These are phyloP conservation scores for Steinernema hermaphroditum DNA, from an alignment of 2,888 invertebrate genomes.

Conservation along the genomic window DNA sequence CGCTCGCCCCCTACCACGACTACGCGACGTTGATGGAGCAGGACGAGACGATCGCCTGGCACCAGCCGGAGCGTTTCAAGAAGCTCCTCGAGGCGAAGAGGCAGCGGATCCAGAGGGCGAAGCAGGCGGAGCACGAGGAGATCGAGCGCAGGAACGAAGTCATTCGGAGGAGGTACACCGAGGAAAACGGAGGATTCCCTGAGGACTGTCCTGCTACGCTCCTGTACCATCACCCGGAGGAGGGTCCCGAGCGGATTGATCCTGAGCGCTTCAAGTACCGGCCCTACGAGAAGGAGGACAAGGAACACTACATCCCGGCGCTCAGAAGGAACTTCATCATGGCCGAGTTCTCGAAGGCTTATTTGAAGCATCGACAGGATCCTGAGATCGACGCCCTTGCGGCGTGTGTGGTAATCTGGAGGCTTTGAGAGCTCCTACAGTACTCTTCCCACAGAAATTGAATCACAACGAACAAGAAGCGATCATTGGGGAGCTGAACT, in stretches of 20 bases:
- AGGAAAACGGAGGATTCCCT: neutral
- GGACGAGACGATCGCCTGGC: neutral
- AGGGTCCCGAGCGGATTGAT: neutral
- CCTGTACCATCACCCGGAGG: conserved; percentile 4
- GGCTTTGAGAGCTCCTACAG: neutral
- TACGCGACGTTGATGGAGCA: neutral
- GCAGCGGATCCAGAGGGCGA: neutral
- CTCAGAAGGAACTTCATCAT: neutral
- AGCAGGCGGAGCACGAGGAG: neutral
- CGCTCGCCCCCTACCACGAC: neutral
- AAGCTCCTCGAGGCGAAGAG: neutral
- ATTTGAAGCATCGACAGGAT: neutral
- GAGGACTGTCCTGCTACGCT: neutral
- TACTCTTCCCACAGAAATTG: neutral
- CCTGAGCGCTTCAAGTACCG: neutral
- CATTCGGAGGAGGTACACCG: neutral
- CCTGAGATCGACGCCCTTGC: neutral
- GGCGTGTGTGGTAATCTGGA: neutral
- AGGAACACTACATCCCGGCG: conserved; percentile 15
- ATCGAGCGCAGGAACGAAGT: neutral
- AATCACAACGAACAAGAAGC: neutral
- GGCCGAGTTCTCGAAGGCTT: neutral
- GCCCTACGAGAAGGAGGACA: neutral
- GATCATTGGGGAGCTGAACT: neutral
- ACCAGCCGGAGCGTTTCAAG: neutral